These are phyloP conservation scores for Neosalanx taihuensis DNA, from an alignment of 2,797 vertebrate genomes.

Conservation along the genomic window DNA sequence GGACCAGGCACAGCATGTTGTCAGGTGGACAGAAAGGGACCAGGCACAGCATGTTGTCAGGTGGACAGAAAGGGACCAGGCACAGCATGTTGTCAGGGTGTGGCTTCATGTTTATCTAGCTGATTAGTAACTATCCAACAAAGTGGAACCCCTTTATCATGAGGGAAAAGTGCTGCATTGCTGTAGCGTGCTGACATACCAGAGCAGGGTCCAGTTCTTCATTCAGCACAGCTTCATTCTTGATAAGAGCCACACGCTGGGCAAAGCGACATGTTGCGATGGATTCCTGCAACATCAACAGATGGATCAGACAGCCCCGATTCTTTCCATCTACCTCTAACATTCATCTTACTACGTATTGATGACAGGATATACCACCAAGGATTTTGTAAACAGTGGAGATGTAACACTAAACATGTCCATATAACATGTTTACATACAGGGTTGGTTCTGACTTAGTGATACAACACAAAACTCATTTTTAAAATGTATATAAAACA, in stretches of 20 bases:
- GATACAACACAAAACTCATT: too few species aligned
- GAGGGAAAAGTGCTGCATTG: neutral
- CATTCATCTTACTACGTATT: too few species aligned
- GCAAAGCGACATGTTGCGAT: conserved; percentile 97
- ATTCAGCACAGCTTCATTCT: conserved; percentile 91
- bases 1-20: neutral
- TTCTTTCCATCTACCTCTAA: neutral
- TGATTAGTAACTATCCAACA: neutral
- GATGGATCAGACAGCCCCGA: neutral
- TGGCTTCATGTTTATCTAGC: neutral
- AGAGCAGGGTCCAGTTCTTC: conserved; percentile 90
- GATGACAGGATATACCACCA: too few species aligned
- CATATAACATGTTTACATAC: too few species aligned
- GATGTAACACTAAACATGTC: too few species aligned
- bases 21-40: neutral
- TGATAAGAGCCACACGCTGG: conserved; percentile 92
- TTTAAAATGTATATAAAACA: too few species aligned
- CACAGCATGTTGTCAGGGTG: neutral
- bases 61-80: neutral
- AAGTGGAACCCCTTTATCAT: neutral
- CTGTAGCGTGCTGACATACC: conserved; percentile 71
- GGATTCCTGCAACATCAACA: conserved; percentile 79
- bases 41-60: neutral
- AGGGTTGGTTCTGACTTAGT: too few species aligned
- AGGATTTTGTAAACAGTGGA: too few species aligned